Evolutionary conservation across 2,113 vertebrate species (phyloP), one percentile per base, ranked within the genome.

Genomic region (Hirundichthys speculiger): DNA sequence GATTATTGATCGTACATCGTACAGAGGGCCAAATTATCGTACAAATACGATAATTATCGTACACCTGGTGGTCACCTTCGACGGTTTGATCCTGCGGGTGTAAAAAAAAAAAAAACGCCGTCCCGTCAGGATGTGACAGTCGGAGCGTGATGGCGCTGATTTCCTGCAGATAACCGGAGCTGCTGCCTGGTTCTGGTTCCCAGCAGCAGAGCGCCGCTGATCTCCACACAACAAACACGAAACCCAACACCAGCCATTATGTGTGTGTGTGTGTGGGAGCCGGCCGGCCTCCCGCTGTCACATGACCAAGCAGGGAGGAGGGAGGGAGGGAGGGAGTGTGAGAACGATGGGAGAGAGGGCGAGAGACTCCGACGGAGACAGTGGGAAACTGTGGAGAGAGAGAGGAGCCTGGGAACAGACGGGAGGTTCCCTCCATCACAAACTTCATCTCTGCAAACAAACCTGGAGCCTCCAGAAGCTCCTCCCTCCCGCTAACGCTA

Each of bases 251-350:
- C 40, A 19, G 19, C 57, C 45, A 42, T 34, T 34, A 34, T 64
- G 57, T 56, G 63, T 0, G 53, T 45, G 57, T 38, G 65, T 61
- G 70, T 78, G 77, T 82, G 86, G 52, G 86, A 86, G 82, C 73
- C 77, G 79, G 87, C 83, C 62, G 73, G 30, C 40, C 45, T 82
- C 79, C 80, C 71, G 63, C 77, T 77, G 82, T 89, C 88, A 84
- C 81, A 89, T 89, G 83, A 78, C 81, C 7, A 43, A 18, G 18
- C 55, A 21, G 18, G 10, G 20, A 24, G 34, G 39, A 4, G 48
- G 56, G 1, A 49, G 14, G 41, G 46, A 54, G 42, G 1, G 48
- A 12, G 40, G 21, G 34, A 48, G 55, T 84, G 83, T 86, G 85
- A 86, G 85, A 82, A 85, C 67, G 45, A 56, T 57, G 52, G 66